These are phyloP conservation scores for Poecile atricapillus DNA, from an alignment of 2,113 vertebrate genomes.

Conservation along the genomic window DNA sequence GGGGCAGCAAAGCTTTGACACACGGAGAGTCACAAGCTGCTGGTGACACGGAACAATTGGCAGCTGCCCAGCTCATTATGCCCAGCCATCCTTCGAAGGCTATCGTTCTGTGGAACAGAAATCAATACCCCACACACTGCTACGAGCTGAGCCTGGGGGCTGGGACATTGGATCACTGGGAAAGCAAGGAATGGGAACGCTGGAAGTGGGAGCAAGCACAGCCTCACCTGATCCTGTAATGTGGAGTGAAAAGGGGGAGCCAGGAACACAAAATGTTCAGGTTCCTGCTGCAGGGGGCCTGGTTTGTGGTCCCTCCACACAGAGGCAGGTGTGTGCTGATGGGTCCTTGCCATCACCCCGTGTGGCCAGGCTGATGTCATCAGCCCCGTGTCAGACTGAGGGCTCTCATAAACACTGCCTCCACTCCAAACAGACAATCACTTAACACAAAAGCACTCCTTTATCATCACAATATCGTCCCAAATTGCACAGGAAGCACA, in stretches of 20 bases:
- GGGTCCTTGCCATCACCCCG: not conserved
- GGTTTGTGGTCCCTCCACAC: not conserved
- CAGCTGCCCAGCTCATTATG: constrained; percentile 44
- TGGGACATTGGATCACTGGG: fast-evolving
- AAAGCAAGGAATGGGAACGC: not conserved
- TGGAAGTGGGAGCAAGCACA: fast-evolving
- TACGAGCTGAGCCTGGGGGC: not conserved
- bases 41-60: not conserved
- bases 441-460: not conserved
- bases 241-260: not conserved
- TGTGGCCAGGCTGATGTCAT: not conserved
- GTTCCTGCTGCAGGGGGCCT: not conserved
- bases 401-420: not conserved
- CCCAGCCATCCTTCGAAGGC: constrained; percentile 14
- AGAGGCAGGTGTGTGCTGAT: not conserved
- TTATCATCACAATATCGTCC: not conserved
- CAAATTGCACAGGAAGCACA: not conserved
- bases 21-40: not conserved
- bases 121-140: not conserved
- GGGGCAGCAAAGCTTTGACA: constrained; percentile 3
- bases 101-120: not conserved
- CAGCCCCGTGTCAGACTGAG: not conserved
- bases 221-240: not conserved
- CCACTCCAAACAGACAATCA: fast-evolving
- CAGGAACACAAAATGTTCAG: not conserved